Percentiles rank a stretch among this genome's conserved stretches.
Evolutionary conservation across 2,888 invertebrate genomes (phyloP).

Genomic region (Meteorus colon): DNA sequence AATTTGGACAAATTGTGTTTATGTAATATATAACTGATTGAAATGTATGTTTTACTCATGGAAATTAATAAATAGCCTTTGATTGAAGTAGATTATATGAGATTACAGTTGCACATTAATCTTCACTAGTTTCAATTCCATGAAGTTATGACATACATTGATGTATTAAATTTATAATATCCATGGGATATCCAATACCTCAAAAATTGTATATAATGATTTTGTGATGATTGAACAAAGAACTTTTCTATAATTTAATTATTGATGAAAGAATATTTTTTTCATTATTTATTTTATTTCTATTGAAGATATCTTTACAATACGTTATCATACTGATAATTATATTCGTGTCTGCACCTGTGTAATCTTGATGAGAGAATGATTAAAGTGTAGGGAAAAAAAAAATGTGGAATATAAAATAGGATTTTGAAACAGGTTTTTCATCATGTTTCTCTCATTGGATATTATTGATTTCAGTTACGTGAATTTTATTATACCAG

Average conservation of each 20-base stretch:
- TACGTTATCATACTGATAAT: conserved; percentile 8
- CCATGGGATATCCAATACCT: not conserved
- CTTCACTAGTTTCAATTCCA: conserved; percentile 6
- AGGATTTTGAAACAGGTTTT: conserved; percentile 16
- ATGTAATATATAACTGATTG: not conserved
- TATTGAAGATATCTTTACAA: conserved; percentile 8
- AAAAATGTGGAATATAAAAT: not conserved
- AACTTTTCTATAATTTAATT: not conserved
- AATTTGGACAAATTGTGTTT: not conserved
- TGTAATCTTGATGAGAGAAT: conserved; percentile 16
- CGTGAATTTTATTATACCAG: conserved; percentile 24
- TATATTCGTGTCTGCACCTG: conserved; percentile 19
- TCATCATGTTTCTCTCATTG: not conserved
- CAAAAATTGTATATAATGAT: not conserved
- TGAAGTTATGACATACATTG: not conserved
- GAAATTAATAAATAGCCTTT: not conserved
- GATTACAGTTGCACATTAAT: not conserved
- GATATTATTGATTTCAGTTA: conserved; percentile 27
- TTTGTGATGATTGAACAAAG: not conserved
- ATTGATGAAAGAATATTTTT: not conserved
- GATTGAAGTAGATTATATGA: not conserved
- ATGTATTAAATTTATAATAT: not conserved
- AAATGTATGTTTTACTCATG: not conserved
- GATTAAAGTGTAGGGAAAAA: not conserved
- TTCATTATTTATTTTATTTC: not conserved